phyloP scores from a whole-genome alignment of 2,797 vertebrate genomes.

The Pantherophis vulpinus region DNA sequence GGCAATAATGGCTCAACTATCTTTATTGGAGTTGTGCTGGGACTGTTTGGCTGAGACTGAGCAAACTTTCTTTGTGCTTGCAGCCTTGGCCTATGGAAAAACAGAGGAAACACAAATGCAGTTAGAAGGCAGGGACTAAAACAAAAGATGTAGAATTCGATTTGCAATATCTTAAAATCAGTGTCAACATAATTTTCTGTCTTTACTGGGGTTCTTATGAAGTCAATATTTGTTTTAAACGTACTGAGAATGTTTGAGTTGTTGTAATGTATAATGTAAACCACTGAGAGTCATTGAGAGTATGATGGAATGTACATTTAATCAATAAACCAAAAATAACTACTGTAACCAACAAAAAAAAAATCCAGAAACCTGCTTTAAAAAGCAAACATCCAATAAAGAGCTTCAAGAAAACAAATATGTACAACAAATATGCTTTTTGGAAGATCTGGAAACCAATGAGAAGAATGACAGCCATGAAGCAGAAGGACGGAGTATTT shows the following conservation, averaged over 20 bases:
- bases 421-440: not conserved
- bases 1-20: constrained; percentile 85
- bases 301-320: not conserved
- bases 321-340: not conserved
- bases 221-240: not conserved
- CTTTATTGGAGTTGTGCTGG: constrained; percentile 98
- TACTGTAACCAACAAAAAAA: not conserved
- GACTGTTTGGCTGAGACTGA: constrained; percentile 98
- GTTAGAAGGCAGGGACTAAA: not conserved
- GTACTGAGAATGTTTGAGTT: not conserved
- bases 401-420: not conserved
- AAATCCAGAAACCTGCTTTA: not conserved
- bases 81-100: constrained; percentile 87
- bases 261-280: not conserved
- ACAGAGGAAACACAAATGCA: constrained; percentile 34
- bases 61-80: constrained; percentile 99
- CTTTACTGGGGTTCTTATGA: not conserved
- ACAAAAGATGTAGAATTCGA: not conserved
- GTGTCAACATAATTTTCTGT: not conserved
- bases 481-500: not conserved
- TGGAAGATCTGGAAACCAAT: not conserved
- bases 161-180: constrained; percentile 3
- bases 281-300: not conserved
- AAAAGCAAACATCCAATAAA: not conserved
- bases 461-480: not conserved